Base-by-base conservation (phyloP, 2,797 vertebrate species). In the Pangasius larnaudii region DNA sequence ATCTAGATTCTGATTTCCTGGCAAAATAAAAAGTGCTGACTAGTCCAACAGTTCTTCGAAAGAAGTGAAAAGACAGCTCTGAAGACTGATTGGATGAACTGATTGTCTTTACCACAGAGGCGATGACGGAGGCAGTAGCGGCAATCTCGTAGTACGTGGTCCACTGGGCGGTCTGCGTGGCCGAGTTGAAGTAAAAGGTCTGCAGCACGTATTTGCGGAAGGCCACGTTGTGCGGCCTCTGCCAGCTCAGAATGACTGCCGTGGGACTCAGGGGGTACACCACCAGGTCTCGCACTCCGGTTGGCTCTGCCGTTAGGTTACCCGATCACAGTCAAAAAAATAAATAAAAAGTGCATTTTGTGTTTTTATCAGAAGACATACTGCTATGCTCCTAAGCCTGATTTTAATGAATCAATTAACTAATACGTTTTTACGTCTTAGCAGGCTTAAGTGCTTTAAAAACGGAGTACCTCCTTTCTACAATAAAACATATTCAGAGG, bases 101-200 rank as follows among this genome's bases (percentile, higher is more conserved):
- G 27, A 13, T 84, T 6, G 10, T 51, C 27, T 53, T 96, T 97
- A 99, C 98, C 97, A 98, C 97, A 0, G 98, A 98, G 5, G 98
- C 96, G 27, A 97, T 97, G 92, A 98, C 89, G 0, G 98, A 98
- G 81, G 97, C 90, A 0, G 97, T 98, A 0, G 98, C 98, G 16
- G 98, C 97, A 78, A 99, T 98, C 95, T 99, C 98, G 5, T 99
- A 99, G 95, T 98, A 99, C 3, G 98, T 99, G 46, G 95, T 99
- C 98, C 98, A 99, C 93, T 98, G 97, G 0, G 98, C 98, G 0
- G 96, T 96, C 95, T 98, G 96, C 0, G 96, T 98, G n/a, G 96
- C 92, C 0, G 98, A 98, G 93, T 99, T 98, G 95, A 99, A 99
- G 95, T 98, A 99, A 94, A 98, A 99, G 91, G 98, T 98, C 95